These are phyloP conservation scores for Drosophila suzukii DNA, from an alignment of 1,140 invertebrate species.

Conservation along the genomic window DNA sequence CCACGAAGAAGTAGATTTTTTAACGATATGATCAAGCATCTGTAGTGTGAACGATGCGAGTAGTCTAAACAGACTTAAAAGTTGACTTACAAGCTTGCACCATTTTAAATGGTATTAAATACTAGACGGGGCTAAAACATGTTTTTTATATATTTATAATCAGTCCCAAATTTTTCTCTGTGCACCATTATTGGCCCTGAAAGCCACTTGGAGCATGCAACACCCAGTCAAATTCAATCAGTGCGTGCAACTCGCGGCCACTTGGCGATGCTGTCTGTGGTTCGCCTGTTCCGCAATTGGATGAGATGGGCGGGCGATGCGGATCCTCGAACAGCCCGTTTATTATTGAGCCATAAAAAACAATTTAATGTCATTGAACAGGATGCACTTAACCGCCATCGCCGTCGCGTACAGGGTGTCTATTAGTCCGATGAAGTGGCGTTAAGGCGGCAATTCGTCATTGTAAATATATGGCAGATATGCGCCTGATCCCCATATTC, in stretches of 20 bases:
- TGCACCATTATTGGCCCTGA: conserved; percentile 11
- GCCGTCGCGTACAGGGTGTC: conserved; percentile 54
- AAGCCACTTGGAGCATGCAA: conserved; percentile 30
- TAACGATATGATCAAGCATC: no score
- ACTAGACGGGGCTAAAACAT: no score
- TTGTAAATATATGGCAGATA: conserved; percentile 24
- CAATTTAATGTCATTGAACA: conserved; percentile 68
- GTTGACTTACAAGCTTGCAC: no score
- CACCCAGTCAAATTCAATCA: conserved; percentile 74
- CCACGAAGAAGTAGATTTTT: no score
- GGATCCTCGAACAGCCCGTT: conserved; percentile 2
- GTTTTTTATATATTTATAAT: neutral
- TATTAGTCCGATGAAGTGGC: conserved; percentile 42
- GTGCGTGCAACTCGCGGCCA: conserved; percentile 68
- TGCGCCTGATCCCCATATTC: conserved; percentile 37
- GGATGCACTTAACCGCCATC: conserved; percentile 68
- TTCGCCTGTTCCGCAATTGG: conserved; percentile 30
- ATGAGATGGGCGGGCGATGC: conserved; percentile 9
- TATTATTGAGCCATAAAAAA: conserved; percentile 78
- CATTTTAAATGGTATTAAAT: no score
- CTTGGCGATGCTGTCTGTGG: conserved; percentile 70
- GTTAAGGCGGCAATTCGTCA: conserved; percentile 47
- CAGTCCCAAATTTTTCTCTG: neutral
- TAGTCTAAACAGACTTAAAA: no score
- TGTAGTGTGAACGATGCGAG: no score